Evolutionary conservation across 2,888 invertebrate species (phyloP), one percentile per base, ranked within the genome.

Genomic region (Hirudinaria manillensis): DNA sequence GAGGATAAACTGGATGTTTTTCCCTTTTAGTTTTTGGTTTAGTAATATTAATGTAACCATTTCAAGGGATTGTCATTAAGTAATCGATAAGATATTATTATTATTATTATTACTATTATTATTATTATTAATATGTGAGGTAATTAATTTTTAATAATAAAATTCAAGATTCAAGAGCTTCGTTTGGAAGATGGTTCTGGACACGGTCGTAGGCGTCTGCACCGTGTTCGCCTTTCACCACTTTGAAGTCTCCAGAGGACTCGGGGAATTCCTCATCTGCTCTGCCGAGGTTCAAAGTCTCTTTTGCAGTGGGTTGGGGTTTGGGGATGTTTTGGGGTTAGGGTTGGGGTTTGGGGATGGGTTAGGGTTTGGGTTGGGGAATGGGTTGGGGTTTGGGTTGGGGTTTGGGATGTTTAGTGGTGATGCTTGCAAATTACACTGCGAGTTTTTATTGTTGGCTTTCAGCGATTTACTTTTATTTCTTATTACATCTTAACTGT

Each of bases 81-180:
- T n/a, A n/a, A n/a, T n/a, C n/a, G n/a, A n/a, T n/a, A n/a, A n/a
- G n/a, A n/a, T n/a, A n/a, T 56, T 16, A 6, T 61, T 4, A 29
- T 61, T 61, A 21, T 4, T 61, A 61, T 61, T n/a, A 7, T 61
- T 61, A 61, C 27, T 13, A 24, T 24, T 7, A 56, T 61, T 61
- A 27, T 1, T 53, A 29, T 7, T 61, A 27, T 61, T n/a, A 4
- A 16, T 53, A 53, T 53, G 21, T 4, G 24, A 61, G 7, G n/a
- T 61, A 27, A 21, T 61, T 61, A 29, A 27, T 61, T 61, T 45
- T 7, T 45, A 16, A 10, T 7, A 10, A 45, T 45, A 16, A 16
- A 45, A 4, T n/a, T n/a, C 16, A 7, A 68, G 68, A 10, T 68
- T 68, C 36, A 68, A 34, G 16, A 68, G 36, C 16, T 68, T 68